A percentile compares a stretch with the other conserved stretches of the same genome.
Evolutionary conservation across 2,888 invertebrate species (phyloP).

Genomic region (Andrena minutula): DNA sequence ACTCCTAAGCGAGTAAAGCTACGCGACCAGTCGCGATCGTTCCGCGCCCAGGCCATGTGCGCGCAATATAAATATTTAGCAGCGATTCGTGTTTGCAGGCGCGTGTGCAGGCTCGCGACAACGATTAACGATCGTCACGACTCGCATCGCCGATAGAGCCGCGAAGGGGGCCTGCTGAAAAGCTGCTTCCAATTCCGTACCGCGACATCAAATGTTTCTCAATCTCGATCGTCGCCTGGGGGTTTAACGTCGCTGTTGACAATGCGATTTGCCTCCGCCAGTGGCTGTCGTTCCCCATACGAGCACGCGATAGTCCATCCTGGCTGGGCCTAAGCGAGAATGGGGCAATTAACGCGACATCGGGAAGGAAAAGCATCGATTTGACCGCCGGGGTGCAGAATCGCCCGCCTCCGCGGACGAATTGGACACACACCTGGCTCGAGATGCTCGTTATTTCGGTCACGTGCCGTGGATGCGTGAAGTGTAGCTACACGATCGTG

Average conservation of each 20-base stretch:
- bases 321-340: not conserved
- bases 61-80: conserved; percentile 43
- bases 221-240: not conserved
- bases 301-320: not conserved
- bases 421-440: not conserved
- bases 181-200: not conserved
- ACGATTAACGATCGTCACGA: not conserved
- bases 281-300: not conserved
- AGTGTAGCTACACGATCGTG: conserved; percentile 20
- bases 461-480: conserved; percentile 5
- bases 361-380: not conserved
- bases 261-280: not conserved
- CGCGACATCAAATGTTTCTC: conserved; percentile 12
- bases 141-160: not conserved
- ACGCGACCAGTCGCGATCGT: not conserved
- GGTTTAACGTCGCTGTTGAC: conserved; percentile 19
- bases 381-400: not conserved
- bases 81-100: conserved; percentile 10
- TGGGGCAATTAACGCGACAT: not conserved
- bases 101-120: not conserved
- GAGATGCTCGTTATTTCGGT: conserved; percentile 16
- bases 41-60: conserved; percentile 30
- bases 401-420: not conserved
- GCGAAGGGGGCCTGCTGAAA: not conserved
- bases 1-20: not conserved